phyloP scores from a whole-genome alignment of 2,113 vertebrate species.

The Trogon surrucura region DNA sequence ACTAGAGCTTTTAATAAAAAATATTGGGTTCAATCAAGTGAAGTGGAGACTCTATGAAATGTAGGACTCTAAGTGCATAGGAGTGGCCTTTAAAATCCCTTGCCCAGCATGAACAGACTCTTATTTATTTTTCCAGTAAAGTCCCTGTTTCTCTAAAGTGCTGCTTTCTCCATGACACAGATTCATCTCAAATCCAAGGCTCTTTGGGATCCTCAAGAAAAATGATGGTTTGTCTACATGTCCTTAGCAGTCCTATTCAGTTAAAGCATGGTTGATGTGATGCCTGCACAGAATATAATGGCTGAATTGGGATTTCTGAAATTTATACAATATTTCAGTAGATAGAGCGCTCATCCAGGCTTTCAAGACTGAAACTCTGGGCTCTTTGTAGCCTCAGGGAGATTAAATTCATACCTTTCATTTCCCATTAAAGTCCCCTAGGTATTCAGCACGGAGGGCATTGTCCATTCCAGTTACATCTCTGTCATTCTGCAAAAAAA shows the following conservation, averaged over 20 bases:
- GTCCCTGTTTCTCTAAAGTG: background rate
- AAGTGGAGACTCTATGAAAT: background rate
- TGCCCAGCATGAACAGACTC: background rate
- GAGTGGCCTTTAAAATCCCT: background rate
- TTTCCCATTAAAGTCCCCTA: background rate
- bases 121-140: background rate
- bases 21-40: background rate
- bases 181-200: background rate
- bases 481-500: background rate
- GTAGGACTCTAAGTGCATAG: background rate
- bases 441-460: background rate
- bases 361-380: background rate
- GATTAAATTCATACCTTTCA: slow-evolving; percentile 32
- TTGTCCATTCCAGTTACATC: slow-evolving; percentile 4
- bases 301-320: background rate
- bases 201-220: background rate
- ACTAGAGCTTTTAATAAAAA: background rate
- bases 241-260: background rate
- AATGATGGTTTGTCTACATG: background rate
- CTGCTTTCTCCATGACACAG: background rate
- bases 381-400: background rate
- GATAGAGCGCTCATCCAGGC: slow-evolving; percentile 18
- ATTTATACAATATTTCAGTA: slow-evolving; percentile 32
- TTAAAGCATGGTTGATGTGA: background rate
- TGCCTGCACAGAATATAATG: background rate